Percentiles rank a stretch among this genome's conserved stretches.
Evolutionary conservation across 2,797 vertebrate species (phyloP).

Genomic region (Coendou prehensilis): DNA sequence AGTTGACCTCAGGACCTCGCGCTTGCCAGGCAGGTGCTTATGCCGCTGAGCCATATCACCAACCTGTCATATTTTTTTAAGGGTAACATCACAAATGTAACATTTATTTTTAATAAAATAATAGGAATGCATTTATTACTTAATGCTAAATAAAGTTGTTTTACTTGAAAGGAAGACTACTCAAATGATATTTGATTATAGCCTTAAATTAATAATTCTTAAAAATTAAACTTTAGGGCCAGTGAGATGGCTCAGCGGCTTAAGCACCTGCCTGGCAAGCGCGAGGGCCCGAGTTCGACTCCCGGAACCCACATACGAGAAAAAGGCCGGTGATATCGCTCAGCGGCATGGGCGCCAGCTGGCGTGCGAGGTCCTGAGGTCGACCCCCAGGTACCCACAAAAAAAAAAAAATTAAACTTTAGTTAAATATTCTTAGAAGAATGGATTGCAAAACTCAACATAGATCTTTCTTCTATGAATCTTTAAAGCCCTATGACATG

Average conservation of each 20-base stretch:
- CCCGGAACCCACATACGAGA: too few relatives aligned
- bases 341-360: too few relatives aligned
- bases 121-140: slow-evolving; percentile 7
- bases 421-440: slow-evolving; percentile 43
- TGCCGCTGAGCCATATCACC: too few relatives aligned
- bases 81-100: neutral
- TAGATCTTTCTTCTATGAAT: neutral
- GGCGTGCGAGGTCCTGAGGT: too few relatives aligned
- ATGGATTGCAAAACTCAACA: neutral
- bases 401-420: slow-evolving; percentile 42
- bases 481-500: neutral
- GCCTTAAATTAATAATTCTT: slow-evolving; percentile 40
- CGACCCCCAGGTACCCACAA: too few relatives aligned
- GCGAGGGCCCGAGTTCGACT: too few relatives aligned
- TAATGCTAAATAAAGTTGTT: neutral
- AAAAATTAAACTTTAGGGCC: slow-evolving; percentile 38
- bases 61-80: neutral
- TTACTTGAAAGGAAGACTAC: neutral
- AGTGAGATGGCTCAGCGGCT: too few relatives aligned
- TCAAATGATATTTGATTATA: slow-evolving; percentile 42
- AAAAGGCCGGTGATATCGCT: too few relatives aligned
- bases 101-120: neutral
- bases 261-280: too few relatives aligned
- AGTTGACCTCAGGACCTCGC: too few relatives aligned
- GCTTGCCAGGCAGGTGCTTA: too few relatives aligned